Evolutionary conservation across 2,888 invertebrate species (phyloP), one percentile per base, ranked within the genome.

Genomic region (Andricus curvator): DNA sequence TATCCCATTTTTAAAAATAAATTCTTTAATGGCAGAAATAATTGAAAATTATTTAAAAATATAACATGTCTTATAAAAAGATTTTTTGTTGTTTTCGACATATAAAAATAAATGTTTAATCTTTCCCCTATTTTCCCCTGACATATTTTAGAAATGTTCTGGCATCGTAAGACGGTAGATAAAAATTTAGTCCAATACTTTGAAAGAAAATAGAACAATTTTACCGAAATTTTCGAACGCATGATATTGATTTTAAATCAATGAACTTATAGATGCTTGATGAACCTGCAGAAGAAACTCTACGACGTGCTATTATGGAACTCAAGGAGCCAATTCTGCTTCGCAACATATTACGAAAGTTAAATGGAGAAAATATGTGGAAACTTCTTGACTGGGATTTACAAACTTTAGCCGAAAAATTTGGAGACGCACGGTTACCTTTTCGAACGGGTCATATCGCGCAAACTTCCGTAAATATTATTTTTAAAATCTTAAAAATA

Each of bases 321-420:
- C 81, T 90, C 11, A 78, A 88, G 8, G 92, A 93, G 84, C 96
- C 96, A 2, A 84, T 96, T 76, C 86, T 95, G 62, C 93, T 96
- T 80, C 93, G 93, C 84, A 93, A 93, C 70, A 93, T 93, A 88
- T 91, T 95, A 1, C 80, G 84, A 76, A 80, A 88, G 82, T 48
- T 81, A 11, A 85, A 88, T 60, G 84, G 82, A 51, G 84, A 84
- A 83, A 93, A 93, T 81, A 91, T 93, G 82, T 96, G 96, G 95
- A 90, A 94, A 65, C 88, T 95, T 80, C 90, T 95, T 81, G 90
- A 94, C 51, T 96, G 96, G 96, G 92, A 91, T 87, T 88, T 95
- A 44, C 92, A 94, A 66, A 94, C 95, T 84, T 95, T 96, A 95
- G 92, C 93, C 77, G 88, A 93, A 79, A 91, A 94, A 83, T 94